Evolutionary conservation across 1,140 invertebrate species (phyloP).

Genomic region (Anagrus nilaparvatae): DNA sequence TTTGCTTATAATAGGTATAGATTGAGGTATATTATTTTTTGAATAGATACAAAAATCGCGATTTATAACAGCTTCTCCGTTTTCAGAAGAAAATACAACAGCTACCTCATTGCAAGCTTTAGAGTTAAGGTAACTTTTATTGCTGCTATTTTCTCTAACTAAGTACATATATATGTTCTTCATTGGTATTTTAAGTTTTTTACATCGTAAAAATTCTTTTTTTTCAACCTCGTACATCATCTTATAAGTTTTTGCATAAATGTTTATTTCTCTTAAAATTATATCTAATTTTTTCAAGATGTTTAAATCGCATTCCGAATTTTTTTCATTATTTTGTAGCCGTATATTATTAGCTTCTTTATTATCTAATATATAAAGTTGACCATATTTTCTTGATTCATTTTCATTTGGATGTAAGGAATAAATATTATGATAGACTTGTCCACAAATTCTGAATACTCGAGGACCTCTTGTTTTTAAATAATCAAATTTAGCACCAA

Average conservation of each 20-base stretch:
- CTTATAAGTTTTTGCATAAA: slow-evolving; percentile 5
- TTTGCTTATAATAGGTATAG: not conserved
- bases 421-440: slow-evolving; percentile 12
- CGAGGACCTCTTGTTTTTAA: slow-evolving; percentile 2
- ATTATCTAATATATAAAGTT: slow-evolving; percentile 2
- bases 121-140: not conserved
- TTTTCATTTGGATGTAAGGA: slow-evolving; percentile 11
- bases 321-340: not conserved
- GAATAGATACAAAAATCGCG: not conserved
- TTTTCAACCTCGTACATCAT: slow-evolving; percentile 8
- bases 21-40: not conserved
- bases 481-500: not conserved
- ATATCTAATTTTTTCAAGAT: slow-evolving; percentile 5
- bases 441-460: slow-evolving; percentile 10
- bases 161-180: too few species aligned
- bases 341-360: not conserved
- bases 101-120: not conserved
- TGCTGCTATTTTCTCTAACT: not conserved
- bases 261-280: slow-evolving; percentile 6
- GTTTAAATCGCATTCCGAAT: not conserved
- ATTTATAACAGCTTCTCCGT: not conserved
- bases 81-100: not conserved
- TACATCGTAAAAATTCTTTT: not conserved
- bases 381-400: not conserved
- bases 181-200: not conserved